Evolutionary conservation across 2,797 vertebrate genomes (phyloP), one percentile per base, ranked within the genome.

Genomic region (Rhinella marina): DNA sequence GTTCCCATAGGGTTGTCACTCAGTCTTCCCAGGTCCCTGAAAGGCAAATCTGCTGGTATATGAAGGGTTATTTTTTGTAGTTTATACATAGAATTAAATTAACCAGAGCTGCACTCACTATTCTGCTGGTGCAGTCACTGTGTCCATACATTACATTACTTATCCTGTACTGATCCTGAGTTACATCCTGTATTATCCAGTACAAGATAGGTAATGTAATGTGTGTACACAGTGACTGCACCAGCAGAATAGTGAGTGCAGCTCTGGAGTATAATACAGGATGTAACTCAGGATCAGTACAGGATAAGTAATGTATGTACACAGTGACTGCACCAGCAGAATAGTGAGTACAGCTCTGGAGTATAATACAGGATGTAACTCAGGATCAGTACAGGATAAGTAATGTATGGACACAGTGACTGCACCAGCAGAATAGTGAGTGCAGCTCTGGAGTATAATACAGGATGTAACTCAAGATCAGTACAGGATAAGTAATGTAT

Each of bases 241-340:
- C 61, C 61, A 62, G 61, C 61, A 62, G 61, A 41, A 41, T 62
- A 21, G 21, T 25, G 23, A 66, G 62, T 25, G n/a, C 62, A 66
- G 62, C n/a, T 66, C 61, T n/a, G 62, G 23, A 66, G 62, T 66
- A 66, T 25, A 25, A 25, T 66, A 66, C 62, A 66, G 41, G 41
- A 41, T 41, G 41, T 41, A 41, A 41, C 41, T 41, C 41, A 41
- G 41, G 41, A 41, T 41, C 41, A 41, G 41, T 41, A 41, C 41
- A 41, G 62, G 62, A 62, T 66, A 66, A 66, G 62, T 66, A 66
- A 66, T 66, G 62, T 66, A 66, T 66, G 62, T 66, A 66, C 62
- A 66, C 62, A 41, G 41, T 41, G 41, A 41, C 41, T 41, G 2
- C 41, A 41, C 41, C 41, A 41, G 41, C 41, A 70, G 66, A 70